Evolutionary conservation across 2,888 invertebrate genomes (phyloP).

Genomic region (Vesta saturnalis): DNA sequence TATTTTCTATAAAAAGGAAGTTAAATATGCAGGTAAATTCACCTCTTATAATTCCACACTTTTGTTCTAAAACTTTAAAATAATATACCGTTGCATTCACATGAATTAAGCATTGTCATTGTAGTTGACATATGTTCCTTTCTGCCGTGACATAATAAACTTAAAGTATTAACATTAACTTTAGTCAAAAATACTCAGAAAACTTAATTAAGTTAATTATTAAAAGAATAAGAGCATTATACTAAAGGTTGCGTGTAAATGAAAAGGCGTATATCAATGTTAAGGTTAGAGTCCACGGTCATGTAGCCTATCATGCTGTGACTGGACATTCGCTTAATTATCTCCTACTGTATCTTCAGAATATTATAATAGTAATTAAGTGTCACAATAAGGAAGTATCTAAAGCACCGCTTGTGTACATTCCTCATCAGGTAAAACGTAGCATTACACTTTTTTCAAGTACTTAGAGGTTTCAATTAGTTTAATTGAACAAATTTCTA

Average conservation of each 20-base stretch:
- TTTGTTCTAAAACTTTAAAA: slow-evolving; percentile 5
- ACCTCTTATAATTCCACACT: slow-evolving; percentile 7
- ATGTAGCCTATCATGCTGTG: slow-evolving; percentile 38
- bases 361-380: slow-evolving; percentile 41
- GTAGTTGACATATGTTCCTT: slow-evolving; percentile 21
- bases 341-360: slow-evolving; percentile 38
- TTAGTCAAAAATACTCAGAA: slow-evolving; percentile 41
- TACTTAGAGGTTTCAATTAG: neutral
- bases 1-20: slow-evolving; percentile 2
- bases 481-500: slow-evolving; percentile 3
- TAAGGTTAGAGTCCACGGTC: slow-evolving; percentile 41
- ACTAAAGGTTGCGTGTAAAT: slow-evolving; percentile 27
- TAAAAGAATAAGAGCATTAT: slow-evolving; percentile 32
- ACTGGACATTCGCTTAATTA: slow-evolving; percentile 40
- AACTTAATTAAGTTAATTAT: slow-evolving; percentile 36
- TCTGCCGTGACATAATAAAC: slow-evolving; percentile 29
- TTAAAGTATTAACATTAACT: slow-evolving; percentile 29
- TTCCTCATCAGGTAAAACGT: neutral
- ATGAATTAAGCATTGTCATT: slow-evolving; percentile 31
- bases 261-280: slow-evolving; percentile 30
- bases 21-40: slow-evolving; percentile 9
- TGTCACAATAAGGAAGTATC: slow-evolving; percentile 31
- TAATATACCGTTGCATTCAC: slow-evolving; percentile 28
- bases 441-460: neutral
- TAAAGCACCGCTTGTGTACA: slow-evolving; percentile 18